Percentiles rank a stretch among this genome's conserved stretches.
Evolutionary conservation across 1,140 invertebrate species (phyloP).

Genomic region (Colletes gigas): DNA sequence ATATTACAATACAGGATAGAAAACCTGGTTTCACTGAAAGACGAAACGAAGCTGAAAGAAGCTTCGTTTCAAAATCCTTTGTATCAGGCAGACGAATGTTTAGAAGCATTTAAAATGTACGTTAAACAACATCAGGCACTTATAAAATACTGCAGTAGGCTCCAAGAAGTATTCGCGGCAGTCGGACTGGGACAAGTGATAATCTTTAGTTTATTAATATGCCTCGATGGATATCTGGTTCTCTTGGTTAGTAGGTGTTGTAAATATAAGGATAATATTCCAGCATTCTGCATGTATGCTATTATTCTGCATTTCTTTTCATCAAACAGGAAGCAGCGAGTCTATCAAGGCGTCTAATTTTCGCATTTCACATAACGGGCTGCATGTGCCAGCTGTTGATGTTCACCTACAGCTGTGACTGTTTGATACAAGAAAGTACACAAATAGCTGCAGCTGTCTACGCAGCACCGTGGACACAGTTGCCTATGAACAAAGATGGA

Average conservation of each 20-base stretch:
- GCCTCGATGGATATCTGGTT: conserved; percentile 46
- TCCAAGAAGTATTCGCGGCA: conserved; percentile 35
- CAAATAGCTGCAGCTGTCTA: conserved; percentile 3
- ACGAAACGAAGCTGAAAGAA: background rate
- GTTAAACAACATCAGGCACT: conserved; percentile 45
- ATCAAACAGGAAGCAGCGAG: background rate
- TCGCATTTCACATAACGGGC: conserved; percentile 20
- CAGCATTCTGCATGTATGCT: background rate
- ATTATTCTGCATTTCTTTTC: background rate
- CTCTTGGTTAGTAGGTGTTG: background rate
- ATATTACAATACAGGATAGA: conserved; percentile 52
- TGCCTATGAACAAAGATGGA: conserved; percentile 18
- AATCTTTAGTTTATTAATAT: conserved; percentile 34
- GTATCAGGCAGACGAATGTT: background rate
- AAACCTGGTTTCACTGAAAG: background rate
- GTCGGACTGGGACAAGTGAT: conserved; percentile 45
- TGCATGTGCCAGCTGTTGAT: conserved; percentile 37
- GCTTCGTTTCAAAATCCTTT: background rate
- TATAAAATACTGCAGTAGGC: conserved; percentile 25
- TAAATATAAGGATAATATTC: background rate
- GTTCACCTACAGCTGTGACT: conserved; percentile 53
- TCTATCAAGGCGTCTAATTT: background rate
- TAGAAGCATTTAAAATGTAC: background rate
- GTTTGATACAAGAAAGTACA: conserved; percentile 27
- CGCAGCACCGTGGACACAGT: conserved; percentile 2